phyloP scores from a whole-genome alignment of 1,140 invertebrate genomes.

The Eumaeus atala region DNA sequence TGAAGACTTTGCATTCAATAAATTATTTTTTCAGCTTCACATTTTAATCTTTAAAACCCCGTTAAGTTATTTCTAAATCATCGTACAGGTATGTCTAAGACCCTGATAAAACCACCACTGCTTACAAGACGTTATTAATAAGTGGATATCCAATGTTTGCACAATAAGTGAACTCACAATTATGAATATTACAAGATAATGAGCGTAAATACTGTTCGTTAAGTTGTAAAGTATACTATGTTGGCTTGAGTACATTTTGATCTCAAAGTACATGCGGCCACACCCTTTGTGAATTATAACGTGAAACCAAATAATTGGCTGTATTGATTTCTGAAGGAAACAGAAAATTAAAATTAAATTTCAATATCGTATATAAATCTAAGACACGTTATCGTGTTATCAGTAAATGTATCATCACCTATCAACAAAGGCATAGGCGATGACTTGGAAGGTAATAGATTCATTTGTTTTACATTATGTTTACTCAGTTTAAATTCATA shows the following conservation, averaged over 20 bases:
- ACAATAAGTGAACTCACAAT: neutral
- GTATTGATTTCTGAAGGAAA: conserved; percentile 35
- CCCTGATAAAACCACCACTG: too few relatives aligned
- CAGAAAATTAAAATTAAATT: conserved; percentile 37
- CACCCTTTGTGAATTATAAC: conserved; percentile 29
- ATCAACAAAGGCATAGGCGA: conserved; percentile 25
- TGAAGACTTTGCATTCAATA: too few relatives aligned
- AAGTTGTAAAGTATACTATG: too few relatives aligned
- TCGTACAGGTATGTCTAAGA: too few relatives aligned
- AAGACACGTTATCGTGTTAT: conserved; percentile 28
- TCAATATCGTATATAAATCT: conserved; percentile 33
- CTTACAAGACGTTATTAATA: too few relatives aligned
- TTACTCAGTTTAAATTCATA: too few relatives aligned
- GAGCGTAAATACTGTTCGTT: neutral
- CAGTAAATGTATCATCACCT: conserved; percentile 27
- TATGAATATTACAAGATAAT: neutral
- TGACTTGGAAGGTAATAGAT: conserved; percentile 48
- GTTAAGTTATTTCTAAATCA: too few relatives aligned
- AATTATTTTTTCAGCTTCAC: too few relatives aligned
- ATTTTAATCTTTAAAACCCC: too few relatives aligned
- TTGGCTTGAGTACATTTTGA: neutral
- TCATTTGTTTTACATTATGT: conserved; percentile 9
- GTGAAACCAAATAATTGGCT: conserved; percentile 39
- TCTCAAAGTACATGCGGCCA: conserved; percentile 18
- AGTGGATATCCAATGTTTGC: too few relatives aligned